Evolutionary conservation across 2,888 invertebrate species (phyloP).

Genomic region (Mesoligia furuncula): DNA sequence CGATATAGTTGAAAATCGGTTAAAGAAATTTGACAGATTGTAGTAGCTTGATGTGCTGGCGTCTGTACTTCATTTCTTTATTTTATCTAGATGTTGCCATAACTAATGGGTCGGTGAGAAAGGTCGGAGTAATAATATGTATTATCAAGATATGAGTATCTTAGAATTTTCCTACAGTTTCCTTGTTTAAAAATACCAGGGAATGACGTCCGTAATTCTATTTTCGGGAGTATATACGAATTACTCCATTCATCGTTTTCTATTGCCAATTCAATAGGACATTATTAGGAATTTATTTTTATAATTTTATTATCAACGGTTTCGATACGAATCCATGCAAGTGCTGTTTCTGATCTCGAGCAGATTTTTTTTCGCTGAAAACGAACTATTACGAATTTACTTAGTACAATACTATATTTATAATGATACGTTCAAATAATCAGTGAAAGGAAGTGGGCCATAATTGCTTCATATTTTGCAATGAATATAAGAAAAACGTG

Average conservation of each 20-base stretch:
- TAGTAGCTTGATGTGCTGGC: too few relatives aligned
- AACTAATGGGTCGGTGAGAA: not conserved
- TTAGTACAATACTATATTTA: not conserved
- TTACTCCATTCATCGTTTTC: not conserved
- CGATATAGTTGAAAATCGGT: too few relatives aligned
- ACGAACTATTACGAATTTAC: too few relatives aligned
- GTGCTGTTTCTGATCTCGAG: not conserved
- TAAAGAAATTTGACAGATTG: too few relatives aligned
- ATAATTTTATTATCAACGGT: not conserved
- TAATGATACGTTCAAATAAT: not conserved
- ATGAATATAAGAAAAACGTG: too few relatives aligned
- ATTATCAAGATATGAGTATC: constrained; percentile 24
- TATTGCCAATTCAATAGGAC: not conserved
- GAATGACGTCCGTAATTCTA: constrained; percentile 28
- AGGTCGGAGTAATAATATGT: constrained; percentile 7
- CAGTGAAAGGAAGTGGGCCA: not conserved
- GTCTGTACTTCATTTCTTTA: not conserved
- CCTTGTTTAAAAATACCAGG: constrained; percentile 42
- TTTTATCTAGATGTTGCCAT: not conserved
- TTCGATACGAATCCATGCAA: not conserved
- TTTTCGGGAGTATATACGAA: constrained; percentile 19
- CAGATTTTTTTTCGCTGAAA: not conserved
- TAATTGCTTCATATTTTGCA: too few relatives aligned
- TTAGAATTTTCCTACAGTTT: constrained; percentile 13
- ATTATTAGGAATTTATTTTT: not conserved